A percentile compares a stretch with the other conserved stretches of the same genome.
Evolutionary conservation across 1,140 invertebrate species (phyloP).

Genomic region (Plodia interpunctella): DNA sequence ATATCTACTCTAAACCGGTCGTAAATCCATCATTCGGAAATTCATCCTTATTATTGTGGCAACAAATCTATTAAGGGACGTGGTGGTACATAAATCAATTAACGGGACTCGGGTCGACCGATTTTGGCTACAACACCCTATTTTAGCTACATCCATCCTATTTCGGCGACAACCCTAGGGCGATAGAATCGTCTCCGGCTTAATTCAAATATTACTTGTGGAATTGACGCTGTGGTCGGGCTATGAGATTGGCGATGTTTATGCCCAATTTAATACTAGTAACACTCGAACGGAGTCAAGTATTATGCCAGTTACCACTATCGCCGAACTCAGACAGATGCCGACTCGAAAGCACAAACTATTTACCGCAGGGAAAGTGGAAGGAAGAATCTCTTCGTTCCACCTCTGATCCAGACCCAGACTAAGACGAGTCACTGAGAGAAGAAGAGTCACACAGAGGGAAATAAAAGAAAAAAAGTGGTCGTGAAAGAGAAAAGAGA

Average conservation of each 20-base stretch:
- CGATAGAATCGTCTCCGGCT: slow-evolving; percentile 50
- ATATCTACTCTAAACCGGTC: neutral
- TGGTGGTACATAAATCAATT: slow-evolving; percentile 62
- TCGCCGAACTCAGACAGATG: no score
- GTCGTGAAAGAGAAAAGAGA: no score
- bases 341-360: no score
- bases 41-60: slow-evolving; percentile 41
- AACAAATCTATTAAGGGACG: slow-evolving; percentile 51
- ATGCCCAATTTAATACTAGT: no score
- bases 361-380: no score
- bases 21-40: slow-evolving; percentile 19
- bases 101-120: slow-evolving; percentile 41
- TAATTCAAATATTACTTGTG: slow-evolving; percentile 69
- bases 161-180: slow-evolving; percentile 51
- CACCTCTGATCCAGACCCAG: no score
- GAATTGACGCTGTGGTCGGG: slow-evolving; percentile 47
- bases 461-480: no score
- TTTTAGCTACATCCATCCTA: slow-evolving; percentile 54
- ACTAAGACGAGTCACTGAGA: no score
- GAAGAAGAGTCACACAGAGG: no score
- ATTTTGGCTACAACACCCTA: slow-evolving; percentile 49
- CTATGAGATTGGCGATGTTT: slow-evolving; percentile 18
- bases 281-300: no score
- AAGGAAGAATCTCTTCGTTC: no score
- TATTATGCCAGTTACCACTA: no score